Conservation (phyloP, 2,113 vertebrate species). For the Progne subis region DNA sequence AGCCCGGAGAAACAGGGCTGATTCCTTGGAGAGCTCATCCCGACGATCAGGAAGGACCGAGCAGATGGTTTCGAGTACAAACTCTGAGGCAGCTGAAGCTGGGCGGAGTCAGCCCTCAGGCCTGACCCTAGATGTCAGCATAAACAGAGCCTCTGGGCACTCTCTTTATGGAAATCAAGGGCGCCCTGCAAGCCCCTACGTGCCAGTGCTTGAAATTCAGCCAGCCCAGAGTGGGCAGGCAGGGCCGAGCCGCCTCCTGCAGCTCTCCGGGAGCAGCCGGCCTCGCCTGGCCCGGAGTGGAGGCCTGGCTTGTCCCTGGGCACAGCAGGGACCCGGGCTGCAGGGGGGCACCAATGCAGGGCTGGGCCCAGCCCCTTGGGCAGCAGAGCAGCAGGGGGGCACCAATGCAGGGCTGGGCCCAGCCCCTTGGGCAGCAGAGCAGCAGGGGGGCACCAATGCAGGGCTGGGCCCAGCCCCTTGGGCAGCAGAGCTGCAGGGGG, state of each 20-base stretch:
- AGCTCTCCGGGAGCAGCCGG: neutral
- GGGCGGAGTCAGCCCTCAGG: neutral
- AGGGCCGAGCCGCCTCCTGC: neutral
- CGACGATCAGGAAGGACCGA: slow-evolving; percentile 7
- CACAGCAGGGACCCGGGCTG: neutral
- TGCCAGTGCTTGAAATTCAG: neutral
- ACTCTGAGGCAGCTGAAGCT: neutral
- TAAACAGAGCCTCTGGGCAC: neutral
- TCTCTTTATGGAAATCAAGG: neutral
- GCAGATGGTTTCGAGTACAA: neutral
- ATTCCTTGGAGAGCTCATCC: neutral
- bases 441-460: too few species aligned
- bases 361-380: accelerated
- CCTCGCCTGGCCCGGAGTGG: too few species aligned
- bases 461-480: too few species aligned
- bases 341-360: neutral
- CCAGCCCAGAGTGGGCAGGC: neutral
- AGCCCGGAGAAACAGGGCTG: neutral
- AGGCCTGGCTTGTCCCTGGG: neutral
- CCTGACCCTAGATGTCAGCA: neutral
- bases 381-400: neutral
- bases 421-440: too few species aligned
- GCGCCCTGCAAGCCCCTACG: neutral
- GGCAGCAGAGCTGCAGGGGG: too few species aligned
- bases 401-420: neutral